These are phyloP conservation scores for Mnemiopsis leidyi DNA, from an alignment of 37 sponge, comb jelly and placozoan species.

Conservation along the genomic window DNA sequence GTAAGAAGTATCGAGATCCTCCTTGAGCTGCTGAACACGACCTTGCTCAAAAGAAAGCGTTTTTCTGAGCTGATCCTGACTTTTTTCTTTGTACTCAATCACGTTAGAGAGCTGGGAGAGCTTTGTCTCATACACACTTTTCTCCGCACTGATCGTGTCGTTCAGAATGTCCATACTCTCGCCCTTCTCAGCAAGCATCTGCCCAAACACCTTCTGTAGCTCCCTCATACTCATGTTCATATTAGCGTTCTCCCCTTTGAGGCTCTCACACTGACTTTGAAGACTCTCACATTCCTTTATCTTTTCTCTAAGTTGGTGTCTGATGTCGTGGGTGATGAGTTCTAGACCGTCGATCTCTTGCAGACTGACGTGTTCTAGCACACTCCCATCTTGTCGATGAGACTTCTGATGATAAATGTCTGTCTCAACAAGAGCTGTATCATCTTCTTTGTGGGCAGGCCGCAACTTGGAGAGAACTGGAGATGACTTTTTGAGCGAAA, in stretches of 20 bases:
- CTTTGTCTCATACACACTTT: background rate
- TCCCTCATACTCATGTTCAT: constrained; percentile 36
- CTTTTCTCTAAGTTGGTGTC: constrained; percentile 44
- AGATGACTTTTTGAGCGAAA: background rate
- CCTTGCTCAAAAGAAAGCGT: constrained; percentile 49
- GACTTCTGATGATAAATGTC: background rate
- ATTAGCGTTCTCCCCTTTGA: background rate
- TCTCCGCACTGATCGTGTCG: constrained; percentile 15
- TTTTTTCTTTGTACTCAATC: constrained; percentile 37
- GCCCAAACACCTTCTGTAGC: constrained; percentile 1
- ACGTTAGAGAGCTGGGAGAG: constrained; percentile 29
- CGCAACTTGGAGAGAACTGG: background rate
- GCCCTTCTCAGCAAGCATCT: constrained; percentile 14
- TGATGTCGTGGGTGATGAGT: constrained; percentile 53
- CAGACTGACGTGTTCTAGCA: constrained; percentile 39
- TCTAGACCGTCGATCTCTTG: constrained; percentile 59
- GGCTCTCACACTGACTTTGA: background rate
- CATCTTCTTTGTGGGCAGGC: background rate
- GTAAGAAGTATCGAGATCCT: constrained; percentile 42
- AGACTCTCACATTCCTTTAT: constrained; percentile 17
- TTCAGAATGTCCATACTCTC: constrained; percentile 23
- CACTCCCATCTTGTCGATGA: background rate
- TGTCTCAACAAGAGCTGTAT: background rate
- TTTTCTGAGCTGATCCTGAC: constrained; percentile 60
- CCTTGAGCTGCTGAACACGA: constrained; percentile 43